Evolutionary conservation across 2,888 invertebrate genomes (phyloP), one percentile per base, ranked within the genome.

Genomic region (Seira ritae): DNA sequence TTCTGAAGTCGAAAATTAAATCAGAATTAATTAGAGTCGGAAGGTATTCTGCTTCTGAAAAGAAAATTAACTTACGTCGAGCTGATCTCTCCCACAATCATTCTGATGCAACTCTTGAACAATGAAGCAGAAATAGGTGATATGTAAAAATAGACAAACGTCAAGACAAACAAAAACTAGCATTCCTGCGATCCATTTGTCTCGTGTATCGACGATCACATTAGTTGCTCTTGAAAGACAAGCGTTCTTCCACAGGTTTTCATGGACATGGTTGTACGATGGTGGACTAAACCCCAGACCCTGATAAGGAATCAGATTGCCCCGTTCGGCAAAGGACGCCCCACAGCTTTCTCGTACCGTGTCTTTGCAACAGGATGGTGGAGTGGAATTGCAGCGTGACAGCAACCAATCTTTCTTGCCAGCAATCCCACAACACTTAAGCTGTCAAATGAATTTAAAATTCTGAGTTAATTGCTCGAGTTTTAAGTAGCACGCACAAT

Each of bases 351-450:
- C n/a, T n/a, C n/a, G n/a, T n/a, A n/a, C n/a, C n/a, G n/a, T n/a
- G n/a, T n/a, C n/a, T n/a, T n/a, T n/a, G n/a, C 73, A 73, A 65
- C 73, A 73, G 0, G 73, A 73, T 8, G 73, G 62, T 17, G 73
- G 73, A 4, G 37, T 73, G 15, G 62, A 73, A 17, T 73, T 73
- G 22, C 73, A 73, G 8, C 19, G 15, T 1, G 73, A 73, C 12
- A 37, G 17, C 6, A 73, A 65, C 73, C 73, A 73, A 15, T 73
- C 73, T 12, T 62, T 62, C 17, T 62, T 62, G 62, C 62, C 73
- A 12, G 31, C 15, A 15, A 73, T 17, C 2, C 73, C 73, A 37
- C 73, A 73, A 65, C 73, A 73, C 62, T 73, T 19, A 2, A 73
- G 19, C 73, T 73, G 31, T 4, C 31, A 31, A 31, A 31, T n/a